Conservation (phyloP, 2,888 invertebrate genomes). For the Heterodera filipjevi region DNA sequence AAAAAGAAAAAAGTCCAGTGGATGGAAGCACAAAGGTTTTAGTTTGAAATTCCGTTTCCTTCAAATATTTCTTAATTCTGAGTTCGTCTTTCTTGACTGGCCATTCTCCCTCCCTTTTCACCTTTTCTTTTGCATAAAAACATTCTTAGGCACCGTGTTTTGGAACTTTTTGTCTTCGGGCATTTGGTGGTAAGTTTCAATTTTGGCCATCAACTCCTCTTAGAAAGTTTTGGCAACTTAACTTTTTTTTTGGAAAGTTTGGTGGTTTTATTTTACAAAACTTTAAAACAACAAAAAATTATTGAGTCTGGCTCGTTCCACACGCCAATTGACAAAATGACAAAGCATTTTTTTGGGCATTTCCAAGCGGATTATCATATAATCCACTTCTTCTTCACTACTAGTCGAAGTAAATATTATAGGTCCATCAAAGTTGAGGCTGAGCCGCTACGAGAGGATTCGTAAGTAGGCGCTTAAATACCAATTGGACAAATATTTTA, state of each 20-base stretch:
- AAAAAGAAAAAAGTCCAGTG: slow-evolving; percentile 3
- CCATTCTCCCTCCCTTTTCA: background rate
- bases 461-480: slow-evolving; percentile 1
- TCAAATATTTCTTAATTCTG: background rate
- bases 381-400: background rate
- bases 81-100: background rate
- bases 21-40: slow-evolving; percentile 25
- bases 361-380: background rate
- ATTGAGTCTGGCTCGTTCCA: no score
- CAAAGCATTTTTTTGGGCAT: no score
- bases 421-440: slow-evolving; percentile 1
- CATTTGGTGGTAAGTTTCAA: slow-evolving; percentile 7
- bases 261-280: no score
- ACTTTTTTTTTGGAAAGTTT: background rate
- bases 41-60: no score
- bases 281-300: no score
- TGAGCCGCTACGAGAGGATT: background rate
- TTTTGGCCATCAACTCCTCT: background rate
- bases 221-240: no score
- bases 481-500: background rate
- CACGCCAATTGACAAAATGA: no score
- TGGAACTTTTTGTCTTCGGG: slow-evolving; percentile 4
- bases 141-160: slow-evolving; percentile 7
- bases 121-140: background rate
- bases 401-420: slow-evolving; percentile 6